Conservation (phyloP, 2,797 vertebrate species). For the Melanotaenia nigrans region DNA sequence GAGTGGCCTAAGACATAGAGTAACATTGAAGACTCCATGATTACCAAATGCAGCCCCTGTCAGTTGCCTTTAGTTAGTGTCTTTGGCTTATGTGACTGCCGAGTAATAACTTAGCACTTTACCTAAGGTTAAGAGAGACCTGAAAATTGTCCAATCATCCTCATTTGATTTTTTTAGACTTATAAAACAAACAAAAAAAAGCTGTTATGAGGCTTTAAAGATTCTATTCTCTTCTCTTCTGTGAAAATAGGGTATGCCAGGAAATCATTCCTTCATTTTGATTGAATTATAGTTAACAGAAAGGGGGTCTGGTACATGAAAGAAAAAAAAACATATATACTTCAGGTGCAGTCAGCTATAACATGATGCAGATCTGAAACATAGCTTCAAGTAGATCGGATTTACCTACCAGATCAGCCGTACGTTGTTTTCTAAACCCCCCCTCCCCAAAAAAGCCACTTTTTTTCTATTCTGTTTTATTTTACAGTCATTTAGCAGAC, state of each 20-base stretch:
- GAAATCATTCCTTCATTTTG: conserved; percentile 32
- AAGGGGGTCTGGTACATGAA: not conserved
- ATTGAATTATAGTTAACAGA: conserved; percentile 11
- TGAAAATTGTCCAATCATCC: conserved; percentile 37
- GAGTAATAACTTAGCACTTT: conserved; percentile 35
- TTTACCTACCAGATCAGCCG: conserved; percentile 12
- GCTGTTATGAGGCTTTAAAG: conserved; percentile 8
- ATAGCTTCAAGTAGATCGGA: conserved; percentile 6
- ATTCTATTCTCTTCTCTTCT: conserved; percentile 6
- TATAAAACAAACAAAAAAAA: not conserved
- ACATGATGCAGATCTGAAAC: conserved; percentile 29
- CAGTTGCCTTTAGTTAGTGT: conserved; percentile 58
- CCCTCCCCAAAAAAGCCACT: not conserved
- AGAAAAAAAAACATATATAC: not conserved
- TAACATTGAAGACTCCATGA: conserved; percentile 57
- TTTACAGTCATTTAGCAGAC: no score
- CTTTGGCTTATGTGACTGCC: conserved; percentile 54
- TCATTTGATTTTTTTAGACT: conserved; percentile 31
- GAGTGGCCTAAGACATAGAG: conserved; percentile 59
- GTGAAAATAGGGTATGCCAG: conserved; percentile 21
- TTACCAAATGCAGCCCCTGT: conserved; percentile 64
- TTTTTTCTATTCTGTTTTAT: not conserved
- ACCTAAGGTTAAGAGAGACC: conserved; percentile 48
- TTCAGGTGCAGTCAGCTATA: conserved; percentile 17
- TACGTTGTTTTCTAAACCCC: conserved; percentile 8